phyloP scores from a whole-genome alignment of 2,888 invertebrate species.

The Phaedon cochleariae region DNA sequence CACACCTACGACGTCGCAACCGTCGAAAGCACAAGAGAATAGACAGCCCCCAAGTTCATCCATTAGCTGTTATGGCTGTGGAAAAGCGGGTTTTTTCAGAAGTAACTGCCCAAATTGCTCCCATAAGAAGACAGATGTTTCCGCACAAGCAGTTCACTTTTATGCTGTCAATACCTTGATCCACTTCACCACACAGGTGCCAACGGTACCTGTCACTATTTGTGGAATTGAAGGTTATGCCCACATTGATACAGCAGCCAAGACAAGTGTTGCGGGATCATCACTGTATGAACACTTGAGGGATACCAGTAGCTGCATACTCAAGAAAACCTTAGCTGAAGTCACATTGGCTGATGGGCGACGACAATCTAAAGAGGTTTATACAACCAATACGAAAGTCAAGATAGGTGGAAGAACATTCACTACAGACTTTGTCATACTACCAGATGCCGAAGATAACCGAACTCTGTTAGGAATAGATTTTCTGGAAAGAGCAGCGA shows the following conservation, averaged over 20 bases:
- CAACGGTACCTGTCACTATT: slow-evolving; percentile 16
- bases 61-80: slow-evolving; percentile 14
- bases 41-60: background rate
- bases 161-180: background rate
- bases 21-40: background rate
- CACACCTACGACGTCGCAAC: background rate
- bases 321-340: background rate
- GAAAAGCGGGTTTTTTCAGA: slow-evolving; percentile 5
- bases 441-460: slow-evolving; percentile 28
- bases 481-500: slow-evolving; percentile 24
- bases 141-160: background rate
- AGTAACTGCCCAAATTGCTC: slow-evolving; percentile 10
- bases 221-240: slow-evolving; percentile 17
- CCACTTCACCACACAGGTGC: slow-evolving; percentile 6
- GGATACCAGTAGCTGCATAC: background rate
- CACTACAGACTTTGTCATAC: slow-evolving; percentile 23
- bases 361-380: background rate
- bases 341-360: slow-evolving; percentile 22
- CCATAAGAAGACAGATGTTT: background rate
- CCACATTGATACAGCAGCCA: slow-evolving; percentile 21
- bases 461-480: slow-evolving; percentile 30
- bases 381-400: slow-evolving; percentile 2
- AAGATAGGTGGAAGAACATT: slow-evolving; percentile 18
- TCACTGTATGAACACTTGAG: slow-evolving; percentile 7
- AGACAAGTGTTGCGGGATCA: slow-evolving; percentile 16